Evolutionary conservation across 2,888 invertebrate genomes (phyloP).

Genomic region (Andrena haemorrhoa): DNA sequence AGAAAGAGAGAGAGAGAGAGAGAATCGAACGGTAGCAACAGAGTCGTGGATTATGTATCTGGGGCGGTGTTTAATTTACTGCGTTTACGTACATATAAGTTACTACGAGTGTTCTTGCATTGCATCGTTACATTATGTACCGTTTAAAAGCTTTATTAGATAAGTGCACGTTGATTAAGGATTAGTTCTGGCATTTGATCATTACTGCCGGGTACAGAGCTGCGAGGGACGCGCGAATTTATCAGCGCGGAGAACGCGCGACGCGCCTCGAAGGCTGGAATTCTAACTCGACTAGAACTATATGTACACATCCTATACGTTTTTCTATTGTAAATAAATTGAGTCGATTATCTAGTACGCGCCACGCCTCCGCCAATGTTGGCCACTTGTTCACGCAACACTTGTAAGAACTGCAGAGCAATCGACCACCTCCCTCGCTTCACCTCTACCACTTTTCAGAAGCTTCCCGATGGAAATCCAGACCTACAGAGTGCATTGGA

Average conservation of each 20-base stretch:
- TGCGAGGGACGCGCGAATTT: conserved; percentile 10
- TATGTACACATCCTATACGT: conserved; percentile 45
- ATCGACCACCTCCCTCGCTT: too few relatives aligned
- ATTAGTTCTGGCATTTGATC: conserved; percentile 57
- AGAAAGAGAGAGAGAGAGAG: not conserved
- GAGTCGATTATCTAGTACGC: conserved; percentile 46
- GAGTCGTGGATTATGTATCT: conserved; percentile 7
- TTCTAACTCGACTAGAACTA: conserved; percentile 36
- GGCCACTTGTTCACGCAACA: not conserved
- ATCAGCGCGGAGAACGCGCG: not conserved
- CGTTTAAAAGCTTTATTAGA: conserved; percentile 70
- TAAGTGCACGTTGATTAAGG: conserved; percentile 69
- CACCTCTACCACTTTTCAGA: too few relatives aligned
- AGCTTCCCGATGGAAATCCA: too few relatives aligned
- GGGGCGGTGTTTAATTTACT: conserved; percentile 43
- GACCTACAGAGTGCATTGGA: too few relatives aligned
- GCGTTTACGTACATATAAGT: conserved; percentile 52
- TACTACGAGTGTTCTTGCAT: conserved; percentile 65
- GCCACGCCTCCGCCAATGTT: conserved; percentile 1
- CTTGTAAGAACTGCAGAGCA: not conserved
- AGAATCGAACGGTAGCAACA: not conserved
- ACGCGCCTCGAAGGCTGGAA: not conserved
- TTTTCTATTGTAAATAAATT: conserved; percentile 78
- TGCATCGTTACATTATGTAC: conserved; percentile 61
- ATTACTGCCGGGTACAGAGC: conserved; percentile 31